A percentile compares a stretch with the other conserved stretches of the same genome.
These are phyloP conservation scores for Neoascia interrupta DNA, from an alignment of 2,888 invertebrate genomes.

Conservation along the genomic window DNA sequence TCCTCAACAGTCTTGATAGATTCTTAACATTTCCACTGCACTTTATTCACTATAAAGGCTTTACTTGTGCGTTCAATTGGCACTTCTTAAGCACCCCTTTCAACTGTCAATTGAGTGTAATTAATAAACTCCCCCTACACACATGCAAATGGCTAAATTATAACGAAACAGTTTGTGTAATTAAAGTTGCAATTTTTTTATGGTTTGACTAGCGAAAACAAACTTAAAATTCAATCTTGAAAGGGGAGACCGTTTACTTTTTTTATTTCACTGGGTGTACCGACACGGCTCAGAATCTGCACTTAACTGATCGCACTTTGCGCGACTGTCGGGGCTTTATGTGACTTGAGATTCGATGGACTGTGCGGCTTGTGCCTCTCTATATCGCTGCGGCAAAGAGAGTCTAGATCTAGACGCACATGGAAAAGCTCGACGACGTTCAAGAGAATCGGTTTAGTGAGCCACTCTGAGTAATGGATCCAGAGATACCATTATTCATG, in stretches of 20 bases:
- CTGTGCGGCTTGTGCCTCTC: no score
- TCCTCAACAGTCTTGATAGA: no score
- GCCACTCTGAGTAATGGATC: constrained; percentile 18
- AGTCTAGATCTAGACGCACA: constrained; percentile 6
- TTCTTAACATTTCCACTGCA: constrained; percentile 42
- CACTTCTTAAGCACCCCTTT: constrained; percentile 1
- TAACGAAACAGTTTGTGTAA: neutral
- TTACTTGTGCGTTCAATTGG: no score
- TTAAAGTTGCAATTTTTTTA: no score
- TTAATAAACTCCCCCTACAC: constrained; percentile 29
- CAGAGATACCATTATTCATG: constrained; percentile 23
- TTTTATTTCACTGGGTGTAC: constrained; percentile 17
- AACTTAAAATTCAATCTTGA: neutral
- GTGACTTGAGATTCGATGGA: constrained; percentile 42
- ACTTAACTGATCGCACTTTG: constrained; percentile 55
- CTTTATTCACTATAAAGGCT: no score
- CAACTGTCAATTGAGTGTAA: constrained; percentile 49
- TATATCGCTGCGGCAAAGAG: neutral
- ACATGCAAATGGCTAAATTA: constrained; percentile 56
- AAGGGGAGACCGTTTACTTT: constrained; percentile 22
- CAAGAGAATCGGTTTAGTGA: constrained; percentile 10
- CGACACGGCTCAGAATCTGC: constrained; percentile 42
- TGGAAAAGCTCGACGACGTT: constrained; percentile 20
- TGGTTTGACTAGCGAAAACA: no score
- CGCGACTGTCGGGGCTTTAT: constrained; percentile 45